Conservation (phyloP, 2,888 invertebrate genomes). For the Odontocerum albicorne region DNA sequence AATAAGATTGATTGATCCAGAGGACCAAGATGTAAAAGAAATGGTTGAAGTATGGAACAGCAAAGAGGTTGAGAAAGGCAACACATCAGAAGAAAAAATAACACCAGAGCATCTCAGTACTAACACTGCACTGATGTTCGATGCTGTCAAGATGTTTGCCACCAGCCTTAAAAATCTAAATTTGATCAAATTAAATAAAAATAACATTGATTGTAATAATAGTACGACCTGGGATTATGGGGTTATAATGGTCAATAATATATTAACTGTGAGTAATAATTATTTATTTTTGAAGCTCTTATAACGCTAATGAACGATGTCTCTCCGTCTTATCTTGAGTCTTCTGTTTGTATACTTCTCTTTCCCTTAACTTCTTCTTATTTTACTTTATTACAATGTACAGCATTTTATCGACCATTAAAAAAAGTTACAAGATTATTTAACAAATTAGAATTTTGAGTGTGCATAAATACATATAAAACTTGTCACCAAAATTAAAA, state of each 20-base stretch:
- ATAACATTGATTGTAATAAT: constrained; percentile 60
- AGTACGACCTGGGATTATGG: constrained; percentile 76
- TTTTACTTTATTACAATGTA: too few relatives aligned
- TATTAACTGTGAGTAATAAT: constrained; percentile 65
- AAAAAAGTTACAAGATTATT: too few relatives aligned
- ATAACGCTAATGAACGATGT: too few relatives aligned
- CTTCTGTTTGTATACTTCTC: too few relatives aligned
- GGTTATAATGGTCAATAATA: constrained; percentile 78
- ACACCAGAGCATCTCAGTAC: constrained; percentile 56
- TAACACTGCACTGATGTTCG: constrained; percentile 80
- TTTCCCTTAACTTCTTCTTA: too few relatives aligned
- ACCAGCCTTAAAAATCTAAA: constrained; percentile 71
- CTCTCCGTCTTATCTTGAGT: too few relatives aligned
- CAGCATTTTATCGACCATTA: too few relatives aligned
- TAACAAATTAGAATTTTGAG: too few relatives aligned
- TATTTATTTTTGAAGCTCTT: too few relatives aligned
- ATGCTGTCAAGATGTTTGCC: constrained; percentile 82
- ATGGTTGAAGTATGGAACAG: constrained; percentile 51
- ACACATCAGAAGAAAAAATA: constrained; percentile 40
- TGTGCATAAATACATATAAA: too few relatives aligned
- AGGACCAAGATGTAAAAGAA: constrained; percentile 52
- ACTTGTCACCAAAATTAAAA: too few relatives aligned
- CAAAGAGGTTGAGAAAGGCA: constrained; percentile 9
- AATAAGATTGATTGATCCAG: constrained; percentile 65
- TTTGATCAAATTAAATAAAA: constrained; percentile 49